Conservation (phyloP, 1,140 invertebrate species). For the Drosophila pseudoananassae region DNA sequence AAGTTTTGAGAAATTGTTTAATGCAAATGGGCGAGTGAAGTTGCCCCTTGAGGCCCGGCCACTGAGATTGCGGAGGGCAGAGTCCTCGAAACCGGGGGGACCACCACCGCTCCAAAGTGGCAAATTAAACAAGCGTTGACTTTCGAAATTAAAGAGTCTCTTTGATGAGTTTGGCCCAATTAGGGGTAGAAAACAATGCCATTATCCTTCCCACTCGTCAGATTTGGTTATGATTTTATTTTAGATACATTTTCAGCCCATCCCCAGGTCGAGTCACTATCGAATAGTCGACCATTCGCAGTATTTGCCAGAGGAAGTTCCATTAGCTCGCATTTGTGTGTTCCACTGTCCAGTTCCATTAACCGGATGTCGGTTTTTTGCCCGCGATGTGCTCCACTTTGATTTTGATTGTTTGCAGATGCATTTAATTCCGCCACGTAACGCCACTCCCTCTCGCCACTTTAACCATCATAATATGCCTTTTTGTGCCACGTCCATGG, state of each 20-base stretch:
- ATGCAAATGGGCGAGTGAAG: slow-evolving; percentile 59
- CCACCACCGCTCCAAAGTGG: slow-evolving; percentile 20
- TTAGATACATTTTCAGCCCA: slow-evolving; percentile 10
- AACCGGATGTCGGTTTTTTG: slow-evolving; percentile 55
- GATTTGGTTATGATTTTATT: not conserved
- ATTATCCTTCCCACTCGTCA: slow-evolving; percentile 12
- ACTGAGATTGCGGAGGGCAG: slow-evolving; percentile 43
- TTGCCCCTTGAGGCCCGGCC: slow-evolving; percentile 38
- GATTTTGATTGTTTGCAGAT: slow-evolving; percentile 72
- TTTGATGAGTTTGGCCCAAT: slow-evolving; percentile 41
- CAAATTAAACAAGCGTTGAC: slow-evolving; percentile 48
- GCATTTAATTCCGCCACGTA: slow-evolving; percentile 29
- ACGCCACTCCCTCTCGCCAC: slow-evolving; percentile 3
- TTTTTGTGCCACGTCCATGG: slow-evolving; percentile 54
- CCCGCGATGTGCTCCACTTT: slow-evolving; percentile 45
- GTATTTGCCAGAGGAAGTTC: not conserved
- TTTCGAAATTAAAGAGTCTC: slow-evolving; percentile 41
- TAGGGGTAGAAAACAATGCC: slow-evolving; percentile 41
- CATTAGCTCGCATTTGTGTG: not conserved
- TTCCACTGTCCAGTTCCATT: slow-evolving; percentile 60
- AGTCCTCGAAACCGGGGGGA: slow-evolving; percentile 36
- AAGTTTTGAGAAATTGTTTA: slow-evolving; percentile 48
- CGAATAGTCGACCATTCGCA: not conserved
- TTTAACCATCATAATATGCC: slow-evolving; percentile 77
- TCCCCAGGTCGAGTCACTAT: slow-evolving; percentile 16